A percentile compares a stretch with the other conserved stretches of the same genome.
phyloP scores from a whole-genome alignment of 2,888 invertebrate species.

The Pristionchus exspectatus region DNA sequence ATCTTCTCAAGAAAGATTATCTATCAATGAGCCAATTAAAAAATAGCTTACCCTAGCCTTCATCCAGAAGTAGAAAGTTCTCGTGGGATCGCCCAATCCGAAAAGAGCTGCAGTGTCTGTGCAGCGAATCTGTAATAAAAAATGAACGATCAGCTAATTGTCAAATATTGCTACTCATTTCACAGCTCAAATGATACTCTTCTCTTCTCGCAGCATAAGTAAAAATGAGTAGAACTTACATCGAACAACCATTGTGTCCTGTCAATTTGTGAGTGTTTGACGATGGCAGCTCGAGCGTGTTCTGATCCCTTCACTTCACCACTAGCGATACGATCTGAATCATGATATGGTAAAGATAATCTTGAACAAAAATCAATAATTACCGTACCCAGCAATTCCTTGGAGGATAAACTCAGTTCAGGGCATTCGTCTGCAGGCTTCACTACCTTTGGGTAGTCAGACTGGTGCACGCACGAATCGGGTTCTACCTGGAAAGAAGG shows the following conservation, averaged over 20 bases:
- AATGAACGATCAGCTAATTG: neutral
- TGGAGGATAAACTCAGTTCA: conserved; percentile 26
- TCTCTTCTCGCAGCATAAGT: neutral
- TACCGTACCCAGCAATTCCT: conserved; percentile 36
- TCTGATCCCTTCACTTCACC: conserved; percentile 50
- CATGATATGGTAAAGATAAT: neutral
- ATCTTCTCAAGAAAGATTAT: neutral
- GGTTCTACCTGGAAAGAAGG: conserved; percentile 59
- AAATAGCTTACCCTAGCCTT: conserved; percentile 5
- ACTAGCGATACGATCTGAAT: conserved; percentile 25
- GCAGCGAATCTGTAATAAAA: conserved; percentile 46
- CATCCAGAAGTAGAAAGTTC: conserved; percentile 54
- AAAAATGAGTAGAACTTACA: conserved; percentile 1
- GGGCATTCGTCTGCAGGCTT: conserved; percentile 59
- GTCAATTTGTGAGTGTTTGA: conserved; percentile 24
- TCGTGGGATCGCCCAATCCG: conserved; percentile 47
- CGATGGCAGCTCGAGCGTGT: conserved; percentile 46
- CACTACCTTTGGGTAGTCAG: conserved; percentile 66
- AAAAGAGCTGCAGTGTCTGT: conserved; percentile 53
- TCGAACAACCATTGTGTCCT: conserved; percentile 55
- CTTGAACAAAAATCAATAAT: neutral
- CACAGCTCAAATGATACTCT: neutral
- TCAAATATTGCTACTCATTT: too few relatives aligned
- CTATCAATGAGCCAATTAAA: neutral
- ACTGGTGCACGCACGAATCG: conserved; percentile 65